A percentile compares a stretch with the other conserved stretches of the same genome.
Evolutionary conservation across 1,140 invertebrate genomes (phyloP).

Genomic region (Lutraria rhynchaena): DNA sequence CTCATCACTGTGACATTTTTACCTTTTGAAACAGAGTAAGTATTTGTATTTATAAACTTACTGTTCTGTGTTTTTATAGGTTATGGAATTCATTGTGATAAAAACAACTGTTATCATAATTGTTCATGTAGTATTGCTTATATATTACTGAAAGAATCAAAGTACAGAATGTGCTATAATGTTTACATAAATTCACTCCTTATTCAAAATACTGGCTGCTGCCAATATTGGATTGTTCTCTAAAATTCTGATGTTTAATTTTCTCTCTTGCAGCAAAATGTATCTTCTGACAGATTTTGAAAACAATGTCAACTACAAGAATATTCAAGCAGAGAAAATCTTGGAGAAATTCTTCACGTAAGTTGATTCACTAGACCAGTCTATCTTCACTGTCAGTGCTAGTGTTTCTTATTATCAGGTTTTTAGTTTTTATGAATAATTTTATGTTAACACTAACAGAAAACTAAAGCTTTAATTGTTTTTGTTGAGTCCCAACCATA

Average conservation of each 20-base stretch:
- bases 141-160: too few species aligned
- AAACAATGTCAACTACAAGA: conserved; percentile 77
- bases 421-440: conserved; percentile 3
- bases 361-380: too few species aligned
- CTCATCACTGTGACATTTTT: conserved; percentile 78
- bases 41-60: conserved; percentile 33
- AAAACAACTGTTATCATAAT: too few species aligned
- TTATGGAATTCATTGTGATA: background rate
- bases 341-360: conserved; percentile 79
- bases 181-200: too few species aligned
- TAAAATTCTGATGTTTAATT: too few species aligned
- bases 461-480: too few species aligned
- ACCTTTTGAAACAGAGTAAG: conserved; percentile 79
- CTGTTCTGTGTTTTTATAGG: background rate
- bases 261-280: conserved; percentile 76
- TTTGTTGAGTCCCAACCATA: too few species aligned
- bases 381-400: conserved; percentile 27
- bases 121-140: too few species aligned
- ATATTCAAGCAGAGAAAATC: conserved; percentile 77
- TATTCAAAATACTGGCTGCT: too few species aligned
- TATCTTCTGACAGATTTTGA: conserved; percentile 77
- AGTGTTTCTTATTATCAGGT: conserved; percentile 26
- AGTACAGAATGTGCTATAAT: too few species aligned
- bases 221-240: too few species aligned
- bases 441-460: too few species aligned